Evolutionary conservation across 2,888 invertebrate genomes (phyloP), one percentile per base, ranked within the genome.

Genomic region (Drosophila rellima): DNA sequence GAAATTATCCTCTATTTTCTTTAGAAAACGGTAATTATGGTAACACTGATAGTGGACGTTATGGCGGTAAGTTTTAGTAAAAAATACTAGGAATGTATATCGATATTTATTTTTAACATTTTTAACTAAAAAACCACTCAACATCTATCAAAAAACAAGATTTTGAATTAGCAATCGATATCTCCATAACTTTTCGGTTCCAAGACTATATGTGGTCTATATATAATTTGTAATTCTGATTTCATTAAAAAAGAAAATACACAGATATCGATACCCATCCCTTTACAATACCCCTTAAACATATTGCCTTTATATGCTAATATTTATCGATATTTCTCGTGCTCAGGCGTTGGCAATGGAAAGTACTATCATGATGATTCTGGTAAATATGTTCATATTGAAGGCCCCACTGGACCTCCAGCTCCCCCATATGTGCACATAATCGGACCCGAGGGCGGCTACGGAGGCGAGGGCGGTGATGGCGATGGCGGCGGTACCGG

Each of bases 401-500:
- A 90, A 88, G 92, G 92, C 75, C 92, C 92, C 10, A 91, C 90
- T 75, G 93, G 92, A 67, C 93, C 93, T 15, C 90, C 89, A 66
- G 89, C 92, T 65, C 84, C 90, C 42, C 89, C 89, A 60, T 92
- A 92, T 74, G 81, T 88, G 31, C 92, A 92, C 48, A 29, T 92
- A 18, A 74, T 80, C 13, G 92, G 92, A 74, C 92, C 92, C 8
- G 70, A 90, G 15, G 92, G 92, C 51, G 92, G 91, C 17, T 69
- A 42, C 7, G 92, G 92, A 44, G 91, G 91, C 11, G 71, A 81
- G 20, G 91, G 91, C 51, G 91, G 89, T 35, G 40, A 68, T 2
- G 91, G 92, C 52, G 88, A 75, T 40, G 65, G 61, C 39, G 92
- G 92, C 64, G 88, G 85, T 37, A 72, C 88, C 31, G 82, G 80